phyloP scores from a whole-genome alignment of 1,140 invertebrate species.

The Chrysopa pallens region DNA sequence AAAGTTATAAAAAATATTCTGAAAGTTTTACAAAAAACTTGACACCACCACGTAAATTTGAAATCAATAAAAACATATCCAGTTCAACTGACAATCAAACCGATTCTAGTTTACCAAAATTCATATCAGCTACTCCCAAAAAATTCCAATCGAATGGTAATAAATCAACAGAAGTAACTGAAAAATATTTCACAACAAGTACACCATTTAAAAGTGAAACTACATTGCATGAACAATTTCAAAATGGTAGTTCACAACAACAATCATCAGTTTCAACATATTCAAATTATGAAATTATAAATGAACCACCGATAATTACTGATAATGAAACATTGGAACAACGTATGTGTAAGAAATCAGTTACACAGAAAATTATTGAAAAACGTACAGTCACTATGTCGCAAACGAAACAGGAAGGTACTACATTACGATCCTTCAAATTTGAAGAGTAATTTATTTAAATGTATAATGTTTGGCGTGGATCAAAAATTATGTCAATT shows the following conservation, averaged over 20 bases:
- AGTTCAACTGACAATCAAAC: not conserved
- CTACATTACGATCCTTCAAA: conserved; percentile 27
- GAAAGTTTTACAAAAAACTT: not conserved
- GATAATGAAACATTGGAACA: conserved; percentile 26
- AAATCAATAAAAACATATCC: not conserved
- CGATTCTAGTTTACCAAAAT: not conserved
- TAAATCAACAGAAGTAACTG: conserved; percentile 21
- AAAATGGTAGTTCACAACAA: conserved; percentile 13
- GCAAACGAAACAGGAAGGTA: conserved; percentile 26
- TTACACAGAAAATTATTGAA: conserved; percentile 29
- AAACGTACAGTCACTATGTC: conserved; percentile 30
- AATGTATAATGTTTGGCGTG: too few species aligned
- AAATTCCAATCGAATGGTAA: conserved; percentile 7
- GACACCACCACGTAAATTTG: not conserved
- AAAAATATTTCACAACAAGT: conserved; percentile 24
- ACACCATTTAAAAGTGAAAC: conserved; percentile 15
- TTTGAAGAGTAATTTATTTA: conserved; percentile 21
- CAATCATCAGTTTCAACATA: conserved; percentile 5
- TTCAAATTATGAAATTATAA: conserved; percentile 23
- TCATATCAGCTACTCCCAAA: not conserved
- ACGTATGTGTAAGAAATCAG: conserved; percentile 28
- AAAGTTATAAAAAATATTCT: not conserved
- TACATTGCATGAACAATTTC: conserved; percentile 11
- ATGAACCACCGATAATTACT: conserved; percentile 22
- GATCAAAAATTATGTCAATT: too few species aligned